phyloP scores from a whole-genome alignment of 2,797 vertebrate species.

The Geotrypetes seraphini region DNA sequence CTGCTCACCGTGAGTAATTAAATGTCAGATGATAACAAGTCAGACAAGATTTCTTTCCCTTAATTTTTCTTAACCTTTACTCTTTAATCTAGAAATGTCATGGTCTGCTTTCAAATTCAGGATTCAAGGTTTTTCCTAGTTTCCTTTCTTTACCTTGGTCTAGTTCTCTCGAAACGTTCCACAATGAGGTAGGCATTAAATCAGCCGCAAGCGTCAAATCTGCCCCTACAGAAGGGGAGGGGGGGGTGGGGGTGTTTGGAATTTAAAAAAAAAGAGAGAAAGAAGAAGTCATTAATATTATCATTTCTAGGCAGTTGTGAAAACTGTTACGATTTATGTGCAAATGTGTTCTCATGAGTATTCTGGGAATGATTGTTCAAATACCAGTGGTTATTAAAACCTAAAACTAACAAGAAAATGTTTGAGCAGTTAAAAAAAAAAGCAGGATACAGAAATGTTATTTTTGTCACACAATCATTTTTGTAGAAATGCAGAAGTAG shows the following conservation, averaged over 20 bases:
- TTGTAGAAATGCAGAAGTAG: too few species aligned
- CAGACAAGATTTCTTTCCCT: slow-evolving; percentile 10
- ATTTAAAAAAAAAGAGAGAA: too few species aligned
- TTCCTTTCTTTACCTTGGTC: slow-evolving; percentile 71
- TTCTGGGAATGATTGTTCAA: background rate
- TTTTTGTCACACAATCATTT: too few species aligned
- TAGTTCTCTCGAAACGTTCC: slow-evolving; percentile 78
- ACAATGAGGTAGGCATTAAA: slow-evolving; percentile 68
- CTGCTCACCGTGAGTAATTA: slow-evolving; percentile 26
- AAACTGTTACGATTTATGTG: background rate
- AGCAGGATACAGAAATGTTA: too few species aligned
- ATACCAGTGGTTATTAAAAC: background rate
- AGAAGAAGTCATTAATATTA: slow-evolving; percentile 5
- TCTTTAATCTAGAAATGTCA: background rate
- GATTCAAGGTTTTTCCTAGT: background rate
- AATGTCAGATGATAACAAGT: slow-evolving; percentile 21
- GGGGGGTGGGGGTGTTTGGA: slow-evolving; percentile 4
- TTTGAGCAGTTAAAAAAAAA: too few species aligned
- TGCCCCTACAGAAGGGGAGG: slow-evolving; percentile 58
- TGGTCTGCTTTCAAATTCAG: background rate
- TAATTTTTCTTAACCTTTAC: background rate
- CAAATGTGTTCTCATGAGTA: slow-evolving; percentile 3
- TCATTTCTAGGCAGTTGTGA: background rate
- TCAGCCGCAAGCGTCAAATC: slow-evolving; percentile 67
- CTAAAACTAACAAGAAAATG: too few species aligned